Conservation (phyloP, 2,888 invertebrate species). For the Dryobotodes eremita region DNA sequence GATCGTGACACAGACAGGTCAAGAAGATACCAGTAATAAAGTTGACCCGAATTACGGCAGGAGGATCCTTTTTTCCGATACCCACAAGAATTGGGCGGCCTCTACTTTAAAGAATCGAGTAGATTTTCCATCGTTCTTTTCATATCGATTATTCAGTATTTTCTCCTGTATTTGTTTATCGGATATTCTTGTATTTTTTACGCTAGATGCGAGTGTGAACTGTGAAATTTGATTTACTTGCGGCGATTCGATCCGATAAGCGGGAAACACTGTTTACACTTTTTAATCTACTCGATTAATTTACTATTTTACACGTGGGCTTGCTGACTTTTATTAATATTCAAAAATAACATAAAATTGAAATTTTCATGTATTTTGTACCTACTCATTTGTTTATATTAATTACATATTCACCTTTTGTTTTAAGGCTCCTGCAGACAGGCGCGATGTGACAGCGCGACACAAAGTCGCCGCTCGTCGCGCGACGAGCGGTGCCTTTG, state of each 20-base stretch:
- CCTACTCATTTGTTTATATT: too few relatives aligned
- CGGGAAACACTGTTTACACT: constrained; percentile 29
- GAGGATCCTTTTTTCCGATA: background rate
- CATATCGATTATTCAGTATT: constrained; percentile 23
- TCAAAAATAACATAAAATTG: background rate
- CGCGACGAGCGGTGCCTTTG: too few relatives aligned
- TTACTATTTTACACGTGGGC: constrained; percentile 8
- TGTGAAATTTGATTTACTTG: constrained; percentile 59
- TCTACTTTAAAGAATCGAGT: background rate
- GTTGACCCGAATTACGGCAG: background rate
- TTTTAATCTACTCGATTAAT: constrained; percentile 42
- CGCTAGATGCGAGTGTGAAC: constrained; percentile 27
- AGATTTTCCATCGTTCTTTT: background rate
- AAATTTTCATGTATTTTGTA: too few relatives aligned
- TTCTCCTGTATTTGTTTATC: constrained; percentile 27
- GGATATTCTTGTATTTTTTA: constrained; percentile 11
- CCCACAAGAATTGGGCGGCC: too few relatives aligned
- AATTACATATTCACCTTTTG: too few relatives aligned
- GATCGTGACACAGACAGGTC: background rate
- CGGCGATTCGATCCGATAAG: constrained; percentile 47
- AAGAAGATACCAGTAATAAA: background rate
- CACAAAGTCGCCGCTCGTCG: too few relatives aligned
- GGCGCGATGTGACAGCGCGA: too few relatives aligned
- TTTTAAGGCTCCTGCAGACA: too few relatives aligned
- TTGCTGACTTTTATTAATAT: background rate